phyloP scores from a whole-genome alignment of 1,140 invertebrate genomes.

The Pogonus chalceus region DNA sequence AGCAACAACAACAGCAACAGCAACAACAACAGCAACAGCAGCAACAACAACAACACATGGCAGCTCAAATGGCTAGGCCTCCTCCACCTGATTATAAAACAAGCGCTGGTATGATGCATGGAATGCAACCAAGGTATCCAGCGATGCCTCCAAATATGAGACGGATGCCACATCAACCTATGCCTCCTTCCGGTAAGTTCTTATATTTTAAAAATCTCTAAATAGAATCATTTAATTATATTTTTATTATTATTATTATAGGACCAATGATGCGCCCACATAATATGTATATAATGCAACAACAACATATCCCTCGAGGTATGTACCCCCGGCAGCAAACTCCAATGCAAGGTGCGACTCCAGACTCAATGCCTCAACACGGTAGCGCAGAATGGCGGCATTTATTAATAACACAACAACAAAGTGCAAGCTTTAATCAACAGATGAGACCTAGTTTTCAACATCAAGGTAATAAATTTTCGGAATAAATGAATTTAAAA shows the following conservation, averaged over 20 bases:
- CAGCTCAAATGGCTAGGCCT: slow-evolving; percentile 38
- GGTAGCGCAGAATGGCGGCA: slow-evolving; percentile 53
- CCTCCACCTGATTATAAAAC: slow-evolving; percentile 69
- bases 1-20: slow-evolving; percentile 18
- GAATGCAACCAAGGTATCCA: slow-evolving; percentile 35
- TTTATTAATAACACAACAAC: slow-evolving; percentile 56
- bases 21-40: slow-evolving; percentile 16
- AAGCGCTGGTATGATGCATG: slow-evolving; percentile 49
- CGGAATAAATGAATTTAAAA: slow-evolving; percentile 3
- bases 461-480: slow-evolving; percentile 54
- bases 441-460: slow-evolving; percentile 54
- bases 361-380: slow-evolving; percentile 26
- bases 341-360: slow-evolving; percentile 26
- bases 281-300: slow-evolving; percentile 43
- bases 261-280: slow-evolving; percentile 60
- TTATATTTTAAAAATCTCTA: background rate
- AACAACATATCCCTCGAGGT: slow-evolving; percentile 38
- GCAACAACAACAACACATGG: slow-evolving; percentile 23
- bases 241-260: slow-evolving; percentile 19
- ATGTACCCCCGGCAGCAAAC: slow-evolving; percentile 34
- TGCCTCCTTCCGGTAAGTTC: slow-evolving; percentile 50
- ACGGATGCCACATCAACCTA: slow-evolving; percentile 52
- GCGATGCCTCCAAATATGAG: slow-evolving; percentile 46
- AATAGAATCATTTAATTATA: slow-evolving; percentile 6
- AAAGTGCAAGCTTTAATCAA: slow-evolving; percentile 40